Evolutionary conservation across 2,797 vertebrate genomes (phyloP).

Genomic region (Agapornis canus): DNA sequence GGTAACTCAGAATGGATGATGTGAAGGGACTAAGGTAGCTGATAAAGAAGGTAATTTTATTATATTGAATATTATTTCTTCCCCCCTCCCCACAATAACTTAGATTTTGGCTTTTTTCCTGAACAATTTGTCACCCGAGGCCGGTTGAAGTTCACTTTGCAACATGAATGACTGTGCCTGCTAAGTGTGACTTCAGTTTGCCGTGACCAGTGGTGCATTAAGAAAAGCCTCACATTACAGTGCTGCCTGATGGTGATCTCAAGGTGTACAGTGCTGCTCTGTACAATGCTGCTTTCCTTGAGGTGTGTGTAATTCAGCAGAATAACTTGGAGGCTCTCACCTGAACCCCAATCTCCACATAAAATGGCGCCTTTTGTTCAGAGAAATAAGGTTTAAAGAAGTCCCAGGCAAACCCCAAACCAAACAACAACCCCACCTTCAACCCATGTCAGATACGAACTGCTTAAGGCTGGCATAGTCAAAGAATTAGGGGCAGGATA

Average conservation of each 20-base stretch:
- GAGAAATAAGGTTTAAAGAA: background rate
- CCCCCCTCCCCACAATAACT: background rate
- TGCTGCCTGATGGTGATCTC: background rate
- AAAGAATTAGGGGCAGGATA: background rate
- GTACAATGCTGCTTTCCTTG: background rate
- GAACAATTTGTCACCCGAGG: background rate
- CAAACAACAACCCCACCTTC: accelerated
- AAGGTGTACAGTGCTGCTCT: background rate
- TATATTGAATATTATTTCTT: background rate
- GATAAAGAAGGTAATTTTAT: background rate
- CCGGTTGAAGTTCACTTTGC: background rate
- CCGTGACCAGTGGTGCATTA: background rate
- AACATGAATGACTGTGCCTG: background rate
- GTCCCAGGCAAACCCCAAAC: background rate
- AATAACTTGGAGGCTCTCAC: background rate
- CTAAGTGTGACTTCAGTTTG: background rate
- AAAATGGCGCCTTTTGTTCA: background rate
- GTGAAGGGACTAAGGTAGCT: background rate
- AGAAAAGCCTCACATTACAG: background rate
- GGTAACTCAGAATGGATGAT: slow-evolving; percentile 15
- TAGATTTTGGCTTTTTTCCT: background rate
- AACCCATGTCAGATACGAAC: background rate
- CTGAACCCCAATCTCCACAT: background rate
- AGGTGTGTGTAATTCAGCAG: background rate
- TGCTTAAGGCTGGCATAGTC: background rate